phyloP scores from a whole-genome alignment of 1,140 invertebrate species.

The Drosophila athabasca region DNA sequence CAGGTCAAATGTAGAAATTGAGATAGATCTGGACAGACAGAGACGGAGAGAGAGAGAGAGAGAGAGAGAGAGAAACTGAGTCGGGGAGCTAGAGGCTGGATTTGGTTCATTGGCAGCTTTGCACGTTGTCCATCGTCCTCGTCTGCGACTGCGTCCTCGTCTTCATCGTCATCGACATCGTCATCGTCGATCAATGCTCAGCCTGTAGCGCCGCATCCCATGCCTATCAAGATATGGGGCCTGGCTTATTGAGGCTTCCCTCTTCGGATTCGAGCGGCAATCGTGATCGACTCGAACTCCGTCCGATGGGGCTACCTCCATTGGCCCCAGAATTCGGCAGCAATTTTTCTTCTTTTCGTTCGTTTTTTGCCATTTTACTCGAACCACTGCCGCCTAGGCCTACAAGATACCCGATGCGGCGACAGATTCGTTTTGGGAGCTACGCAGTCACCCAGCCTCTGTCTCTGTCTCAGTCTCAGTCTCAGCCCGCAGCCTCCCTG shows the following conservation, averaged over 20 bases:
- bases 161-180: slow-evolving; percentile 35
- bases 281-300: slow-evolving; percentile 62
- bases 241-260: slow-evolving; percentile 33
- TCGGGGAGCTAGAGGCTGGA: slow-evolving; percentile 38
- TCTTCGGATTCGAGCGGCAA: slow-evolving; percentile 34
- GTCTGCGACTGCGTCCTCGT: slow-evolving; percentile 22
- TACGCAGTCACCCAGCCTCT: slow-evolving; percentile 38
- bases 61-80: neutral
- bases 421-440: slow-evolving; percentile 77
- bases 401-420: slow-evolving; percentile 56
- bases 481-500: too few relatives aligned
- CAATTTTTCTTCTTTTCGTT: slow-evolving; percentile 35
- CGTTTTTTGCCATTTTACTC: too few relatives aligned
- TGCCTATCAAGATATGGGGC: slow-evolving; percentile 64
- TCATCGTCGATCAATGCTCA: slow-evolving; percentile 70
- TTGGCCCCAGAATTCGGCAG: slow-evolving; percentile 58
- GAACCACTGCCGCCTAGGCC: slow-evolving; percentile 1
- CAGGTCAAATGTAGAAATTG: slow-evolving; percentile 59
- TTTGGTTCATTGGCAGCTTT: slow-evolving; percentile 78
- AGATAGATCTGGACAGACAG: slow-evolving; percentile 42
- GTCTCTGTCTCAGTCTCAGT: too few relatives aligned
- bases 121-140: slow-evolving; percentile 56
- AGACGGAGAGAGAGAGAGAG: neutral
- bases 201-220: slow-evolving; percentile 72
- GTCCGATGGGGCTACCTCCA: slow-evolving; percentile 5